phyloP scores from a whole-genome alignment of 2,888 invertebrate genomes.

The Pseudeuparius sepicola region DNA sequence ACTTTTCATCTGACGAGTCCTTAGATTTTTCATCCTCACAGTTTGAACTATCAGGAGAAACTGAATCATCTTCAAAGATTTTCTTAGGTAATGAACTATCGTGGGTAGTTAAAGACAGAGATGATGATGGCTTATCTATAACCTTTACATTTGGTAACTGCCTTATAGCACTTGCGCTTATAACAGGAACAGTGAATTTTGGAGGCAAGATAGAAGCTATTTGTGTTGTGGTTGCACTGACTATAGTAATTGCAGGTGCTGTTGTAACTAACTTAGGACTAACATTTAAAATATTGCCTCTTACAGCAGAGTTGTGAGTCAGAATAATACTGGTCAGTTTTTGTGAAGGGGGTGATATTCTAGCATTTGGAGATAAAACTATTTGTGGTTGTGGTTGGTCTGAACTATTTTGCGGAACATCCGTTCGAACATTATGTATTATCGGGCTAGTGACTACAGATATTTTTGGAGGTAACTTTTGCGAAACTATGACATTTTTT shows the following conservation, averaged over 20 bases:
- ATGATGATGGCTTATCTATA: constrained; percentile 39
- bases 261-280: constrained; percentile 33
- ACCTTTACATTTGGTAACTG: constrained; percentile 39
- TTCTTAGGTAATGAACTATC: constrained; percentile 54
- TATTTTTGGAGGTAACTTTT: constrained; percentile 28
- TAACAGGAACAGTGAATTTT: constrained; percentile 35
- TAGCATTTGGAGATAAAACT: constrained; percentile 31
- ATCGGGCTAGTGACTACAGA: constrained; percentile 29
- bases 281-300: constrained; percentile 32
- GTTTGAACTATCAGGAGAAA: constrained; percentile 47
- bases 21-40: constrained; percentile 38
- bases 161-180: constrained; percentile 38
- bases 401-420: constrained; percentile 21
- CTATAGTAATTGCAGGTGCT: constrained; percentile 36
- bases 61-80: constrained; percentile 57
- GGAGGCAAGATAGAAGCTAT: constrained; percentile 36
- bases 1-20: constrained; percentile 31
- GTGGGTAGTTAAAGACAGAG: constrained; percentile 46
- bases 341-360: constrained; percentile 24
- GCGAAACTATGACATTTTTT: constrained; percentile 14
- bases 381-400: constrained; percentile 29
- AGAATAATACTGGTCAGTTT: constrained; percentile 34
- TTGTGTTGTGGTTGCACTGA: constrained; percentile 36
- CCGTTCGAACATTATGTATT: constrained; percentile 21
- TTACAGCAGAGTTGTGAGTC: constrained; percentile 29